Evolutionary conservation across 2,797 vertebrate species (phyloP), one percentile per base, ranked within the genome.

Genomic region (Gymnopithys bicolor): DNA sequence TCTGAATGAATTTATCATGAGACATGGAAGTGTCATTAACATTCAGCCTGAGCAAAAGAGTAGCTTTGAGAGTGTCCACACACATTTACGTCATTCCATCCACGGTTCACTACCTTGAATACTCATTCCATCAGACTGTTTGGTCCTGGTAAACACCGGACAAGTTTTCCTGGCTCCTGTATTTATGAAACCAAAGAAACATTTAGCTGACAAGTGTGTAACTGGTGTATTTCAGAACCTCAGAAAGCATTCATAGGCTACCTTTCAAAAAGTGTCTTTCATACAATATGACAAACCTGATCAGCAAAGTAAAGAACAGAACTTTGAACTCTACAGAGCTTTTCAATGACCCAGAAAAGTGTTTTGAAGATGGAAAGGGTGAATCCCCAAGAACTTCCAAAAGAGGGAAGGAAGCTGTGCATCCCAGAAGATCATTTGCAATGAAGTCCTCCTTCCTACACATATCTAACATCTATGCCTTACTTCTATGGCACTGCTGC

Each of bases 71-170:
- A 68, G 82, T 18, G 69, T 93, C 89, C 60, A 74, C 74, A 59
- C 46, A 35, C 69, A 93, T 85, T 81, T 90, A 70, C 23, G 46
- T 87, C 71, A 86, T 81, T 86, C 69, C 75, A 84, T 80, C 83
- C 71, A 77, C 0, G 3, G 84, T 71, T 96, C 92, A 84, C 74
- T 89, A 85, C 86, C 56, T 81, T 83, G 56, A 91, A 49, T 76
- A 70, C 73, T 89, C 70, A 71, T 80, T 96, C 45, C 66, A 58
- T 27, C 69, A 89, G 84, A 89, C 92, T 92, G 41, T 94, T 96
- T 95, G 93, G 89, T 97, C 89, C 90, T 87, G 90, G 82, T 92
- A 93, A 96, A 95, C 82, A 95, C 13, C 4, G 6, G 75, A 90
- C 32, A 69, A 83, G 32, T 84, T 77, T 88, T 88, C 66, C 56